Percentiles rank a stretch among this genome's conserved stretches.
phyloP scores from a whole-genome alignment of 2,888 invertebrate species.

The Eurois occulta region DNA sequence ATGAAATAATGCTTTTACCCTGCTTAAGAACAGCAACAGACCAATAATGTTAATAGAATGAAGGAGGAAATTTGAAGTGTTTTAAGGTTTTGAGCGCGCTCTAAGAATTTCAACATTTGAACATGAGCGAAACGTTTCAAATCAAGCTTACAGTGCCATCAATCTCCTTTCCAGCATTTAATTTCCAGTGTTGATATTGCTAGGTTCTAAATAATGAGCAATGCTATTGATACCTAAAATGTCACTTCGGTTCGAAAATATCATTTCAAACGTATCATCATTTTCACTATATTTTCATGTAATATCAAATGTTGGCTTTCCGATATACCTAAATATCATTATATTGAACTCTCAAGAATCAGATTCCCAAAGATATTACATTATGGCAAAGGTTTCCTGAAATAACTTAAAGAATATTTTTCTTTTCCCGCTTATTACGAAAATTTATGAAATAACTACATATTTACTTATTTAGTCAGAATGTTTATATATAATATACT shows the following conservation, averaged over 20 bases:
- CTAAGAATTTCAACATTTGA: too few species aligned
- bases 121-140: background rate
- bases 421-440: background rate
- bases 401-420: background rate
- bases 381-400: slow-evolving; percentile 4
- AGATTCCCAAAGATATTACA: background rate
- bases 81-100: too few species aligned
- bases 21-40: background rate
- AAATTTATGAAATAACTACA: background rate
- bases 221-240: too few species aligned
- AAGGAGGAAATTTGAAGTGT: too few species aligned
- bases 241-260: too few species aligned
- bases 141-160: background rate
- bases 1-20: background rate
- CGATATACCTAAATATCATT: background rate
- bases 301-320: background rate
- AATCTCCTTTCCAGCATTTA: background rate
- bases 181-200: background rate
- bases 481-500: background rate
- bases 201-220: background rate
- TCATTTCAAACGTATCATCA: too few species aligned
- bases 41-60: too few species aligned
- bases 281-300: background rate
- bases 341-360: background rate
- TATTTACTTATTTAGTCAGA: background rate